Evolutionary conservation across 2,797 vertebrate genomes (phyloP), one percentile per base, ranked within the genome.

Genomic region (Melanotaenia trifasciata): DNA sequence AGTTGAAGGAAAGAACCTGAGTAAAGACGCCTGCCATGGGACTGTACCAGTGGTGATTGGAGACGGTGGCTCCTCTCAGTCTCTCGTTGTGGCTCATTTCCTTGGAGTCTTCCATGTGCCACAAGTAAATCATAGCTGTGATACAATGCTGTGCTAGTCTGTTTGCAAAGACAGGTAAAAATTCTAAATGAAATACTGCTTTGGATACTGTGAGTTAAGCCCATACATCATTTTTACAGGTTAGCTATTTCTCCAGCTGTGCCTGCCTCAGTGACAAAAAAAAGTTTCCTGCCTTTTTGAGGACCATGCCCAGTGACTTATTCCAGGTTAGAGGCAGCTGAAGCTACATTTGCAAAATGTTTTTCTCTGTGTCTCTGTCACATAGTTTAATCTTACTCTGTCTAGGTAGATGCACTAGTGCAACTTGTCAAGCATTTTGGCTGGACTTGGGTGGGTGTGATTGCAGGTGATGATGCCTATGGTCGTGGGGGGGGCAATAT

Each of bases 231-330:
- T 45, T 1, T 30, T 76, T 56, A 32, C 60, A 95, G 95, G 87
- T 96, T 6, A 96, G 95, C 85, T 96, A 96, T 85, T 96, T 96
- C 74, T 95, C 95, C 56, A 96, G 94, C 67, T 95, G 95, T 88
- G 94, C 95, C 6, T 95, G 95, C 86, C 86, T 96, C 9, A 95
- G 95, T 86, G 83, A 96, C 80, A 96, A 96, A 80, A 89, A 85
- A 2, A 76, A 94, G 47, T 96, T 94, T 45, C 94, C 94, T 54
- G 88, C 94, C 26, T 96, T 96, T 84, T 84, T 95, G 57, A 93
- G 95, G 74, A 96, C 95, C 36, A 96, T 96, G 93, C 95, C 95
- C 1, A 96, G 95, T 67, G 95, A 96, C 76, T 89, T 93, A 32
- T 95, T 95, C 75, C 95, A 96, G 90, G 93, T 94, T 26, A 67